phyloP scores from a whole-genome alignment of 2,113 vertebrate genomes.

The Anguilla japonica region DNA sequence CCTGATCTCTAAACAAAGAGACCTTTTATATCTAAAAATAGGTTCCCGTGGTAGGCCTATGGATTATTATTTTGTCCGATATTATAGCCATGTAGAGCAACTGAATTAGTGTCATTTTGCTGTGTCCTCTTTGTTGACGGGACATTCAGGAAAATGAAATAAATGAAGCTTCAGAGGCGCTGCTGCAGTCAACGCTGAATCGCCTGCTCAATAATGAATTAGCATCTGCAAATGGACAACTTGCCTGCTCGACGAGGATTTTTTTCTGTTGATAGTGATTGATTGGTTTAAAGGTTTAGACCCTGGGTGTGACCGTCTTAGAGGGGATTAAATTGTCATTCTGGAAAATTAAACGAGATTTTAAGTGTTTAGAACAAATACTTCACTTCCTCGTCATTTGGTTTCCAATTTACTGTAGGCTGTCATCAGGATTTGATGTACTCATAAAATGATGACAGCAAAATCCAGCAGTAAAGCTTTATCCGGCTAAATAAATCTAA shows the following conservation, averaged over 20 bases:
- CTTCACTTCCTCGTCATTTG: background rate
- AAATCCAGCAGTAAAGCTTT: background rate
- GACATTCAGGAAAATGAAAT: background rate
- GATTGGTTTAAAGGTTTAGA: constrained; percentile 29
- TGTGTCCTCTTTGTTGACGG: background rate
- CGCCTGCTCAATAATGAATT: background rate
- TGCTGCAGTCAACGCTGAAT: background rate
- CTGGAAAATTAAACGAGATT: background rate
- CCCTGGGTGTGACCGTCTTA: background rate
- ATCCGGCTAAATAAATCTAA: background rate
- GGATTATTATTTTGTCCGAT: no score
- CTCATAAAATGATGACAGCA: background rate
- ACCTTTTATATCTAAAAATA: no score
- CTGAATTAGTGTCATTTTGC: background rate
- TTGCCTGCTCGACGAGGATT: background rate
- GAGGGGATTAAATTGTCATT: constrained; percentile 5
- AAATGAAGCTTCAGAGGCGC: background rate
- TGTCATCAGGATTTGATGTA: background rate
- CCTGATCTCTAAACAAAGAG: no score
- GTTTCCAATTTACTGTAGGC: background rate
- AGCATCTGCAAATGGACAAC: background rate
- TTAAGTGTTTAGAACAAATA: background rate
- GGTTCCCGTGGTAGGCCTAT: no score
- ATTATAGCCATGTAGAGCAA: no score
- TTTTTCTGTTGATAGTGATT: constrained; percentile 6